These are phyloP conservation scores for Anoplophora glabripennis DNA, from an alignment of 1,140 invertebrate genomes.

Conservation along the genomic window DNA sequence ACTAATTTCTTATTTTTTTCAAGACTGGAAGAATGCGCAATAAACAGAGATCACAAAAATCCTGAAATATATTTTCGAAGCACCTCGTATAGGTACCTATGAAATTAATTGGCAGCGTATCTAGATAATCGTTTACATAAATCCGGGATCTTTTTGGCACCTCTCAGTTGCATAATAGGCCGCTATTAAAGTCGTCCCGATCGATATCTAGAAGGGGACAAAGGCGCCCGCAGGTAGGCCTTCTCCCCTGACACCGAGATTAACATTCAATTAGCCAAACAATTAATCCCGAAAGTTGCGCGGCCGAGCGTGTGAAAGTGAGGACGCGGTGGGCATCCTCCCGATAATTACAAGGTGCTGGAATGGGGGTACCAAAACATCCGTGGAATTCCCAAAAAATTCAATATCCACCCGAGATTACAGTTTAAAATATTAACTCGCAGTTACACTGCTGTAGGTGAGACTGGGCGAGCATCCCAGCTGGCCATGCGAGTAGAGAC, in stretches of 20 bases:
- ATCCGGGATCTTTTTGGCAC: too few relatives aligned
- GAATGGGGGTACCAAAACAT: conserved; percentile 26
- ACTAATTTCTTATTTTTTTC: too few relatives aligned
- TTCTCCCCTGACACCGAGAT: conserved; percentile 1
- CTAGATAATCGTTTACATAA: too few relatives aligned
- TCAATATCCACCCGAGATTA: conserved; percentile 43
- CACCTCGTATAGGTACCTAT: too few relatives aligned
- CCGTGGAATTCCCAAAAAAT: conserved; percentile 41
- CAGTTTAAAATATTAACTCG: conserved; percentile 44
- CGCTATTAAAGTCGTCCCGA: too few relatives aligned
- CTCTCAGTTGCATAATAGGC: too few relatives aligned
- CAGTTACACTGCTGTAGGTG: conserved; percentile 44
- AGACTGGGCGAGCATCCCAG: conserved; percentile 28
- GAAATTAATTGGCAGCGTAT: too few relatives aligned
- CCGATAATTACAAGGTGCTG: not conserved
- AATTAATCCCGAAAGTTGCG: conserved; percentile 4
- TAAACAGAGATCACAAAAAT: too few relatives aligned
- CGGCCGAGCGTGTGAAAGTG: conserved; percentile 3
- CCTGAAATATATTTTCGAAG: too few relatives aligned
- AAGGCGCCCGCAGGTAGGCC: not conserved
- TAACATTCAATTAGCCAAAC: conserved; percentile 13
- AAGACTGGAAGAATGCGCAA: too few relatives aligned
- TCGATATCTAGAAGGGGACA: too few relatives aligned
- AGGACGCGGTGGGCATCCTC: not conserved
- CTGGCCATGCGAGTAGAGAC: conserved; percentile 19